Base-by-base conservation (phyloP, 2,888 invertebrate species). In the Lobophora halterata region DNA sequence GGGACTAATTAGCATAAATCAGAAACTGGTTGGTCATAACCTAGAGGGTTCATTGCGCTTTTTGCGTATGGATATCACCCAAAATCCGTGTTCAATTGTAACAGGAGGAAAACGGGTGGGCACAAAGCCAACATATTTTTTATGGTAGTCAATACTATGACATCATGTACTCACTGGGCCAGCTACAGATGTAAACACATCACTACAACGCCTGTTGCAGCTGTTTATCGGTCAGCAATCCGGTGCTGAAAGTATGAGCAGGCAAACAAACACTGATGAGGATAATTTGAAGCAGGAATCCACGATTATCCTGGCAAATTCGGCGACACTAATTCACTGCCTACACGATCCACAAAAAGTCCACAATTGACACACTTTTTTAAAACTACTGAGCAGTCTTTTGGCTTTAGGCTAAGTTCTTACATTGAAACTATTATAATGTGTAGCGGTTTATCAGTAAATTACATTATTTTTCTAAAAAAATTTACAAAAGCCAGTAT, bases 151-250 rank as follows among this genome's bases (percentile, higher is more conserved):
- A 62, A 65, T 70, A 72, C 72, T 79, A 85, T 87, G 87, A 87
- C 86, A 86, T 86, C 86, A 86, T 87, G 58, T 58, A 87, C 86
- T 83, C 66, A 87, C 86, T 65, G 67, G 58, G 72, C 67, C 72
- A 71, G 68, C 79, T 77, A 86, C 68, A 79, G 72, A 76, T 82
- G 85, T 86, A 86, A 86, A 86, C 85, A 86, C 85, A 87, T 86
- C 71, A 69, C 82, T 80, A 65, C 66, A 60, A 65, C 67, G 51
- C 53, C 49, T 63, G 58, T 66, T 62, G 61, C 64, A 49, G 50
- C 55, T 57, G 68, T 59, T 64, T 61, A 58, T 63, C 51, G 53
- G 55, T 57, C 58, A 65, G 53, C 48, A 54, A 51, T 48, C 49
- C 40, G 47, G 32, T 37, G 34, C 44, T 45, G 23, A 40, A 28